A percentile compares a stretch with the other conserved stretches of the same genome.
These are phyloP conservation scores for Syngnathus typhle DNA, from an alignment of 2,113 vertebrate species.

Conservation along the genomic window DNA sequence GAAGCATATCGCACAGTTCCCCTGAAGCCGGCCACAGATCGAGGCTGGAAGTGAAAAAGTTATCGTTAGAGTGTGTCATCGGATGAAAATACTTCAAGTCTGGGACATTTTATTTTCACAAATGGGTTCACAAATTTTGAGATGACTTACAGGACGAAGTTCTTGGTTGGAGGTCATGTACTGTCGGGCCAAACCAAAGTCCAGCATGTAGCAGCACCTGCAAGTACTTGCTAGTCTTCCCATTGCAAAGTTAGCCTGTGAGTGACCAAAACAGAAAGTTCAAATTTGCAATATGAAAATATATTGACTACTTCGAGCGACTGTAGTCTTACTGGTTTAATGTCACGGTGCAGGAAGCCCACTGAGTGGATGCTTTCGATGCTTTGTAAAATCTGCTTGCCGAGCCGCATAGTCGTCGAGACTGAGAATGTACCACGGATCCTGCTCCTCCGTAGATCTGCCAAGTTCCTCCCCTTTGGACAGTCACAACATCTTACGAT, in stretches of 20 bases:
- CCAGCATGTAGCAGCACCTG: constrained; percentile 97
- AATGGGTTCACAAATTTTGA: neutral
- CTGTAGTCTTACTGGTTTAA: constrained; percentile 84
- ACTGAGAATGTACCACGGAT: constrained; percentile 84
- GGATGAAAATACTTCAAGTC: neutral
- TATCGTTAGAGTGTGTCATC: too few relatives aligned
- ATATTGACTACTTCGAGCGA: neutral
- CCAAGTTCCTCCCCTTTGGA: constrained; percentile 88
- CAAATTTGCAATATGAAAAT: neutral
- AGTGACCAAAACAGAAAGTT: constrained; percentile 3
- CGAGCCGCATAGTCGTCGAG: constrained; percentile 88
- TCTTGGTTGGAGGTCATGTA: constrained; percentile 96
- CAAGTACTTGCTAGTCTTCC: constrained; percentile 91
- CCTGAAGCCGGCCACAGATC: constrained; percentile 91
- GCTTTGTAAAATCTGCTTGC: constrained; percentile 89
- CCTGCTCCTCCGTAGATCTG: constrained; percentile 90
- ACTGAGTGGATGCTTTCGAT: constrained; percentile 98
- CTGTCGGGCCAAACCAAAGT: constrained; percentile 96
- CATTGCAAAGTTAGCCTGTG: constrained; percentile 97
- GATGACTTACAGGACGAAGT: constrained; percentile 89
- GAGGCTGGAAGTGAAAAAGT: constrained; percentile 72
- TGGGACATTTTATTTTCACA: neutral
- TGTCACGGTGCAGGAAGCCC: constrained; percentile 94
- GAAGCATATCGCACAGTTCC: constrained; percentile 96
- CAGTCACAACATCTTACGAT: neutral